These are phyloP conservation scores for Phylloscopus trochiloides DNA, from an alignment of 2,113 vertebrate species.

Conservation along the genomic window DNA sequence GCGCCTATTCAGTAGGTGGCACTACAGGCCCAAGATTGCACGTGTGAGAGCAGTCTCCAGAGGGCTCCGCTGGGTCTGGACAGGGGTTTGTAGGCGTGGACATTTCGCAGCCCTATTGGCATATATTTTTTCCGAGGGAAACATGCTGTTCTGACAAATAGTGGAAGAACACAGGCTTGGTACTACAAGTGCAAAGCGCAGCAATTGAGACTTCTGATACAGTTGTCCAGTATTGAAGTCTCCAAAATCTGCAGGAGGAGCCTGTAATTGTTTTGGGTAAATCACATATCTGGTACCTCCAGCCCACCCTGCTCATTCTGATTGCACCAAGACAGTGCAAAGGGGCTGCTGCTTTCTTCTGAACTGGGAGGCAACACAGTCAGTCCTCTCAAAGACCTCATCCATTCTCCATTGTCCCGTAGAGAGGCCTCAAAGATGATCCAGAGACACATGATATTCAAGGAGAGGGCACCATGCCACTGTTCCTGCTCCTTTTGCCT, in stretches of 20 bases:
- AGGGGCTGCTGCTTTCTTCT: background rate
- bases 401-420: accelerated
- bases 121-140: background rate
- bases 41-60: accelerated
- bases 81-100: background rate
- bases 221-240: accelerated
- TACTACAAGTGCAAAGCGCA: background rate
- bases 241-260: background rate
- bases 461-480: background rate
- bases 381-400: accelerated
- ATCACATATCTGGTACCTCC: background rate
- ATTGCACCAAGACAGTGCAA: background rate
- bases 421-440: background rate
- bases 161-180: background rate
- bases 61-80: background rate
- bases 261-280: background rate
- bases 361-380: background rate
- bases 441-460: accelerated
- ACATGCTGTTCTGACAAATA: background rate
- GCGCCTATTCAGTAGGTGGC: conserved; percentile 54
- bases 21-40: conserved; percentile 10
- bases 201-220: background rate
- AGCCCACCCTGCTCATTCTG: accelerated
- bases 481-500: background rate
- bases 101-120: background rate